Percentiles rank a stretch among this genome's conserved stretches.
Evolutionary conservation across 2,113 vertebrate genomes (phyloP).

Genomic region (Eudyptes chrysolophus): DNA sequence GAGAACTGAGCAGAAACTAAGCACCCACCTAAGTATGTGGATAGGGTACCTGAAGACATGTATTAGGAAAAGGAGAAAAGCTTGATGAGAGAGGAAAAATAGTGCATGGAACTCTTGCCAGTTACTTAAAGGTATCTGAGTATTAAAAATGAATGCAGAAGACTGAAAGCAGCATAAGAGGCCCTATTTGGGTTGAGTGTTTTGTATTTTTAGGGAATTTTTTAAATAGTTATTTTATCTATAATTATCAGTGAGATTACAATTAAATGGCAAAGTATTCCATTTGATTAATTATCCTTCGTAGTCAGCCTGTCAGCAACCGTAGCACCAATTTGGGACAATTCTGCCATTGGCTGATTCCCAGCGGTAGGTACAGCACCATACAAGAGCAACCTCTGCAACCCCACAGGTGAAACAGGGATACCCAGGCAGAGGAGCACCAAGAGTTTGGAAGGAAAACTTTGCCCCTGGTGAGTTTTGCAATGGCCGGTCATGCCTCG

Average conservation of each 20-base stretch:
- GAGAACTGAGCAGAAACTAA: neutral
- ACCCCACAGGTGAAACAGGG: neutral
- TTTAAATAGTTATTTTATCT: neutral
- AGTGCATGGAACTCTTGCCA: neutral
- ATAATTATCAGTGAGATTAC: neutral
- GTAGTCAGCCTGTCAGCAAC: neutral
- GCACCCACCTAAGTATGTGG: neutral
- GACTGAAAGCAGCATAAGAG: neutral
- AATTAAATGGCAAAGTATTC: neutral
- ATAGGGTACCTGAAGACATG: neutral
- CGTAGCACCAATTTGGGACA: accelerated
- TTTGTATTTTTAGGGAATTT: neutral
- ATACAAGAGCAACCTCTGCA: neutral
- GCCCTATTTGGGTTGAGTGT: neutral
- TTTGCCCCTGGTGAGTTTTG: neutral
- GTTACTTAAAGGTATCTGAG: neutral
- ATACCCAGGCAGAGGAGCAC: neutral
- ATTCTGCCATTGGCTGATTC: neutral
- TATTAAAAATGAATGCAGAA: neutral
- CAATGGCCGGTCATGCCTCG: accelerated
- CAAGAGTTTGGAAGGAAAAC: neutral
- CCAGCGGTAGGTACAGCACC: neutral
- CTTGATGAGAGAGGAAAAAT: neutral
- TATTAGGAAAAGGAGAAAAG: neutral
- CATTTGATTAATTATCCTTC: neutral